Evolutionary conservation across 2,888 invertebrate genomes (phyloP).

Genomic region (Tetranychus piercei): DNA sequence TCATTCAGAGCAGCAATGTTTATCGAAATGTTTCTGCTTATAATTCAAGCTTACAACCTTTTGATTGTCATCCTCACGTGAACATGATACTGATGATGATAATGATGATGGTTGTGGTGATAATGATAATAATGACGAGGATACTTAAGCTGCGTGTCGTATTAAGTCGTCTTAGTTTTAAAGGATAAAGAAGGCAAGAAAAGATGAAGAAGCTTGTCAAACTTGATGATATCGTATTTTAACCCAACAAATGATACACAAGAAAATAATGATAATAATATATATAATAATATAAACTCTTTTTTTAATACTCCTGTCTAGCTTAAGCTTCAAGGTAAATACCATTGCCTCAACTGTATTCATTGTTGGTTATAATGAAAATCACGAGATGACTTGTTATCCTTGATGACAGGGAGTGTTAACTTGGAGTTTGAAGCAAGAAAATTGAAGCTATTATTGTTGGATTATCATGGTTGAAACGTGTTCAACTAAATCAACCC

Average conservation of each 20-base stretch:
- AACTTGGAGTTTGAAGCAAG: not conserved
- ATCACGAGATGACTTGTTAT: not conserved
- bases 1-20: too few relatives aligned
- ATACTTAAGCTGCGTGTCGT: not conserved
- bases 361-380: not conserved
- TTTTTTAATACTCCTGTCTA: not conserved
- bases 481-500: not conserved
- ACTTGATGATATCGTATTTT: not conserved
- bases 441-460: not conserved
- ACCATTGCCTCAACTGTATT: not conserved
- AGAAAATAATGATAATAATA: not conserved
- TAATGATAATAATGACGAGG: not conserved
- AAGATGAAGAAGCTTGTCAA: not conserved
- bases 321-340: not conserved
- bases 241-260: not conserved
- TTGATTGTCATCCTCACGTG: not conserved
- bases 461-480: not conserved
- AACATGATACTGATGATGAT: not conserved
- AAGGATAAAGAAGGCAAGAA: not conserved
- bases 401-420: not conserved
- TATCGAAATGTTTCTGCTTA: too few relatives aligned
- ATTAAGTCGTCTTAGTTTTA: not conserved
- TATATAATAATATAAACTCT: too few relatives aligned
- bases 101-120: not conserved
- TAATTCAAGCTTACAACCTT: not conserved